phyloP scores from a whole-genome alignment of 2,888 invertebrate species.

The Cepaea hortensis region DNA sequence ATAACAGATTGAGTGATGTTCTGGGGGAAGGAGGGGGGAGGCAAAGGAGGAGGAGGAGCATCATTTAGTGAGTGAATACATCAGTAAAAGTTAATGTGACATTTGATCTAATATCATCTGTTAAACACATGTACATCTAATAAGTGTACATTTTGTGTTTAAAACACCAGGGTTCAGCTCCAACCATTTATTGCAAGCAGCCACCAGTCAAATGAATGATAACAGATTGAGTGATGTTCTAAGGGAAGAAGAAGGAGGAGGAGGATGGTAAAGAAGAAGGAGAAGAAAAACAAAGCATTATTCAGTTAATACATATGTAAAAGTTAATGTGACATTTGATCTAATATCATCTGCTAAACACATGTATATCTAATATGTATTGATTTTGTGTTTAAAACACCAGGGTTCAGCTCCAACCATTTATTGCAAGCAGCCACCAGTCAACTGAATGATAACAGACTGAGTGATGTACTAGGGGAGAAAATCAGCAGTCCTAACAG shows the following conservation, averaged over 20 bases:
- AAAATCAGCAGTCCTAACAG: constrained; percentile 78
- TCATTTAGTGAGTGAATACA: no score
- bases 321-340: no score
- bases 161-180: constrained; percentile 1
- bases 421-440: constrained; percentile 32
- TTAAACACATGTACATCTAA: no score
- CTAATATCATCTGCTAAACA: no score
- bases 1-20: constrained; percentile 71
- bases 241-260: constrained; percentile 49
- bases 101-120: no score
- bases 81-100: no score
- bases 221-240: constrained; percentile 74
- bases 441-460: constrained; percentile 37
- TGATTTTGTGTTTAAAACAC: background rate
- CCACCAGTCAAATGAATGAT: constrained; percentile 23
- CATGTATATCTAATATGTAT: no score
- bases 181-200: constrained; percentile 23
- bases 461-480: constrained; percentile 76
- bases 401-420: constrained; percentile 1
- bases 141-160: background rate
- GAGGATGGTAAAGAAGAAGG: no score
- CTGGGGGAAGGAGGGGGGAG: no score
- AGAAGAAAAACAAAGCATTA: no score
- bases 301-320: no score
- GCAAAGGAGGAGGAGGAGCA: no score